These are phyloP conservation scores for Arge pagana DNA, from an alignment of 2,888 invertebrate species.

Conservation along the genomic window DNA sequence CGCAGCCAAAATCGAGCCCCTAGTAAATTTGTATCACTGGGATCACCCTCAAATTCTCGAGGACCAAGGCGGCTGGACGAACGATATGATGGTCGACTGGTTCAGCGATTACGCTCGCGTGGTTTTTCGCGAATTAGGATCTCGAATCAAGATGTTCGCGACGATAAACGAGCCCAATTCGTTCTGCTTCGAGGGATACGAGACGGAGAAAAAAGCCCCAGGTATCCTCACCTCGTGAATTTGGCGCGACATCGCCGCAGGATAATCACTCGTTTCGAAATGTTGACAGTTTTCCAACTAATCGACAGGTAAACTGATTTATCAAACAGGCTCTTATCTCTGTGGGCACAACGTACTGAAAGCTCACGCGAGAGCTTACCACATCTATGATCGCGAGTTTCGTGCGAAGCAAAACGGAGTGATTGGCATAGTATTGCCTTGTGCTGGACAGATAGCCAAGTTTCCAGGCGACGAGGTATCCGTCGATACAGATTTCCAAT, in stretches of 20 bases:
- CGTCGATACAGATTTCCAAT: slow-evolving; percentile 43
- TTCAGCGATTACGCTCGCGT: slow-evolving; percentile 69
- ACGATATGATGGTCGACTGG: slow-evolving; percentile 67
- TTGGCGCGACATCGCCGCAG: background rate
- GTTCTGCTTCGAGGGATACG: slow-evolving; percentile 63
- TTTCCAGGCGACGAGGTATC: slow-evolving; percentile 27
- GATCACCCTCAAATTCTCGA: slow-evolving; percentile 71
- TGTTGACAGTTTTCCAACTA: slow-evolving; percentile 54
- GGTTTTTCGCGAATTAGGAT: slow-evolving; percentile 66
- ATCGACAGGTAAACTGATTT: too few relatives aligned
- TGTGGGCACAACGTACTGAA: slow-evolving; percentile 75
- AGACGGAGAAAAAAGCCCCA: slow-evolving; percentile 26
- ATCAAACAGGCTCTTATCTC: slow-evolving; percentile 68
- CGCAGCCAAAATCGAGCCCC: slow-evolving; percentile 70
- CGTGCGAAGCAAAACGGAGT: slow-evolving; percentile 63
- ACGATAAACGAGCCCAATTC: slow-evolving; percentile 78
- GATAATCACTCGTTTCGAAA: too few relatives aligned
- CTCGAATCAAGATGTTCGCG: slow-evolving; percentile 71
- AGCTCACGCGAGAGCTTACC: slow-evolving; percentile 74
- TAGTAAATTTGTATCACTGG: slow-evolving; percentile 76
- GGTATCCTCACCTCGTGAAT: slow-evolving; percentile 28
- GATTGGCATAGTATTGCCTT: slow-evolving; percentile 37
- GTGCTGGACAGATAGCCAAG: slow-evolving; percentile 32
- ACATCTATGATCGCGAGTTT: slow-evolving; percentile 67
- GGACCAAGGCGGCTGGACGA: slow-evolving; percentile 71